Base-by-base conservation (phyloP, 2,797 vertebrate genomes). In the Pseudochromis fuscus region DNA sequence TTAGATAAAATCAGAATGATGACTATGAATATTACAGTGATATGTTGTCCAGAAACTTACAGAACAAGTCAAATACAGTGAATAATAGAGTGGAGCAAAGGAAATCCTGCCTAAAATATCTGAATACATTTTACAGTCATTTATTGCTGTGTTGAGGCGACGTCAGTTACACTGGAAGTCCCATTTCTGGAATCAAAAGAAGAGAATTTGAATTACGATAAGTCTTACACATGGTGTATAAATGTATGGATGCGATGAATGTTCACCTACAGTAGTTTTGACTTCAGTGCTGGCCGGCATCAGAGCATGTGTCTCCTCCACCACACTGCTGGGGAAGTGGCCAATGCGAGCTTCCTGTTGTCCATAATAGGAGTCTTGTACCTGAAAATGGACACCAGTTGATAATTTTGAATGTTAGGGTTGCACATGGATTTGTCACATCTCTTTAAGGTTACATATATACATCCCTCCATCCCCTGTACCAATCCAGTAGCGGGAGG, bases 131-230 rank as follows among this genome's bases (percentile, higher is more conserved):
- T 1, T 51, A 37, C 19, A 49, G 8, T 49, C 4, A 18, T 28
- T 37, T 31, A 5, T 38, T 28, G 12, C 9, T 51, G 45, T 48
- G 18, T 45, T 2, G 35, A 46, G 18, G 46, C 51, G 27, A 19
- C 10, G 35, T 96, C 92, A 96, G 83, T 93, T 68, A 84, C 96
- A 97, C 92, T 95, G 95, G 87, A 97, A 97, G 88, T 97, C 96
- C 96, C 96, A 97, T 87, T 94, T 93, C 96, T 97, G 90, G 30
- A 94, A 60, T 35, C 42, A 63, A 24, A 49, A 65, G 12, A 79
- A 45, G 7, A 85, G 30, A 38, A 0, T 10, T 4, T 48, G 1
- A 67, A 60, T 81, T 31, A 77, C 25, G 19, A 55, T 9, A 75
- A 46, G 37, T 24, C 13, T 23, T 19, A n/a, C 3, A 51, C 4